phyloP scores from a whole-genome alignment of 2,888 invertebrate species.

The Cerceris rybyensis region DNA sequence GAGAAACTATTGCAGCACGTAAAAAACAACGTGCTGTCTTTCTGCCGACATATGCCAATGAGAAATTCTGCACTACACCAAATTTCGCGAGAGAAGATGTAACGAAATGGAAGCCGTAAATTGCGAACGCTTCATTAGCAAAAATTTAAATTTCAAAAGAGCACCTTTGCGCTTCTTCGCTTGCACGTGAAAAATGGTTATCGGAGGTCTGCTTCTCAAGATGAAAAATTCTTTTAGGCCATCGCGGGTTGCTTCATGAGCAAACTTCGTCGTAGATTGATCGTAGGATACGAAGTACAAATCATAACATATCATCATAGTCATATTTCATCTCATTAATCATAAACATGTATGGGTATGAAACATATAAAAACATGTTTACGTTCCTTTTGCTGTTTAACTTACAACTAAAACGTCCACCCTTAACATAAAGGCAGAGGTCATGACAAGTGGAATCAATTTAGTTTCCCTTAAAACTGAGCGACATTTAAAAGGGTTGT shows the following conservation, averaged over 20 bases:
- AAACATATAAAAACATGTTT: too few relatives aligned
- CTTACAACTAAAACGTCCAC: too few relatives aligned
- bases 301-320: too few relatives aligned
- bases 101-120: conserved; percentile 46
- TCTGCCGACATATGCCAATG: conserved; percentile 40
- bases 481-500: too few relatives aligned
- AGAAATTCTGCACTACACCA: conserved; percentile 37
- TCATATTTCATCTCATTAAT: too few relatives aligned
- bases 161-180: conserved; percentile 38
- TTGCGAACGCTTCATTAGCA: conserved; percentile 58
- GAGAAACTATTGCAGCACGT: too few relatives aligned
- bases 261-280: not conserved
- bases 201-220: conserved; percentile 21
- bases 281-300: too few relatives aligned
- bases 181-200: conserved; percentile 18
- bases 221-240: conserved; percentile 22
- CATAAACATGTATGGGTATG: too few relatives aligned
- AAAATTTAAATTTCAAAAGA: conserved; percentile 59
- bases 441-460: too few relatives aligned
- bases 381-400: too few relatives aligned
- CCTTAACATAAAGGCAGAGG: too few relatives aligned
- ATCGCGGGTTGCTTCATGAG: not conserved
- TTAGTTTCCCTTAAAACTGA: too few relatives aligned
- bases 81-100: conserved; percentile 39
- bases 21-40: not conserved